These are phyloP conservation scores for Acanthurus tractus DNA, from an alignment of 2,797 vertebrate species.

Conservation along the genomic window DNA sequence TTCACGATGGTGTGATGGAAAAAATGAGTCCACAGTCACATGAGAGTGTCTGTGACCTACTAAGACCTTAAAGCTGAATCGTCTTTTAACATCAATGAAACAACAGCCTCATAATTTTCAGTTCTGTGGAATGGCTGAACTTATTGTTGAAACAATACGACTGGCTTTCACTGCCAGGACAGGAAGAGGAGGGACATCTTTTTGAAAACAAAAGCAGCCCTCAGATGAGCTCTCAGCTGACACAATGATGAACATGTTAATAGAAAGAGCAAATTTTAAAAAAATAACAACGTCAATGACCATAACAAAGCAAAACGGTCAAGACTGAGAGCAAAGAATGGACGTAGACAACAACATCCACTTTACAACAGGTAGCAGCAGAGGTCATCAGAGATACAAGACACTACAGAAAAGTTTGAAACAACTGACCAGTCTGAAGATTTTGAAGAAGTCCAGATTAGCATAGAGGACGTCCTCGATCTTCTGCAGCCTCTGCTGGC, in stretches of 20 bases:
- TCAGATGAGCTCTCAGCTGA: slow-evolving; percentile 10
- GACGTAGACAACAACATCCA: neutral
- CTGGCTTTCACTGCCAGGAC: slow-evolving; percentile 9
- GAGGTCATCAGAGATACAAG: neutral
- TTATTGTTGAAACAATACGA: neutral
- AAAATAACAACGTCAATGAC: neutral
- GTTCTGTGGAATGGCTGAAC: neutral
- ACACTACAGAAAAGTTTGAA: neutral
- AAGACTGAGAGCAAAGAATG: neutral
- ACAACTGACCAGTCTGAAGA: slow-evolving; percentile 91
- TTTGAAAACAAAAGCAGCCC: slow-evolving; percentile 11
- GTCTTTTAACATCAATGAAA: neutral
- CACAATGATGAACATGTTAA: slow-evolving; percentile 10
- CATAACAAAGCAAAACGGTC: neutral
- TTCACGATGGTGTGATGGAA: neutral
- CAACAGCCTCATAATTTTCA: neutral
- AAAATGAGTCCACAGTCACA: neutral
- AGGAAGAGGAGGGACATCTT: slow-evolving; percentile 13
- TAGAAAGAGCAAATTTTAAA: neutral
- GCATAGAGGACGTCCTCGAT: slow-evolving; percentile 93
- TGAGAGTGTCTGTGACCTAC: neutral
- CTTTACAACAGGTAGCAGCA: neutral
- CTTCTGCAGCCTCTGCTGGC: slow-evolving; percentile 90
- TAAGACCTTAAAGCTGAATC: neutral
- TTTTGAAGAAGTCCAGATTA: slow-evolving; percentile 95